These are phyloP conservation scores for Trachurus trachurus DNA, from an alignment of 2,797 vertebrate genomes.

Conservation along the genomic window DNA sequence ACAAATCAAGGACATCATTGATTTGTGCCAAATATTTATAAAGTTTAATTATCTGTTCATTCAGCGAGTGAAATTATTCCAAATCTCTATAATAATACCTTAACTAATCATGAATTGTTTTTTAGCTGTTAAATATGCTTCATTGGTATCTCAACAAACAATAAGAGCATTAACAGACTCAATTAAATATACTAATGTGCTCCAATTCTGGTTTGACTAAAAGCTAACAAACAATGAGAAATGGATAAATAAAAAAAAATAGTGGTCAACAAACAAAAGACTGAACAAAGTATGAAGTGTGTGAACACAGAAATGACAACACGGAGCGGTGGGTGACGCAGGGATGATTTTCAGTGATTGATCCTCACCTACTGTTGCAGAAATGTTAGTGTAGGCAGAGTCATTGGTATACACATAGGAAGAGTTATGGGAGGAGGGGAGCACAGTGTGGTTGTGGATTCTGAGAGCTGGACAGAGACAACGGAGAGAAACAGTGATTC, in stretches of 20 bases:
- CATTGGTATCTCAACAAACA: slow-evolving; percentile 15
- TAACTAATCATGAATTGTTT: slow-evolving; percentile 16
- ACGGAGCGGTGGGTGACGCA: slow-evolving; percentile 54
- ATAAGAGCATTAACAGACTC: background rate
- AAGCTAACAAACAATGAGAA: background rate
- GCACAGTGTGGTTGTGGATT: slow-evolving; percentile 98
- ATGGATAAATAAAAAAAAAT: slow-evolving; percentile 10
- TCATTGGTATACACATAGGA: slow-evolving; percentile 98
- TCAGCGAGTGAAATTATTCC: slow-evolving; percentile 6
- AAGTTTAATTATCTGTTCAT: slow-evolving; percentile 6
- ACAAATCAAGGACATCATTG: slow-evolving; percentile 17
- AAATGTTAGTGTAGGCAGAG: slow-evolving; percentile 99
- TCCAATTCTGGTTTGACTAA: slow-evolving; percentile 1
- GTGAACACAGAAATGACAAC: slow-evolving; percentile 42
- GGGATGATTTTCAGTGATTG: slow-evolving; percentile 49
- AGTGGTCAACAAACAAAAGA: slow-evolving; percentile 7
- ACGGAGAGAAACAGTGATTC: slow-evolving; percentile 82
- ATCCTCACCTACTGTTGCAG: slow-evolving; percentile 98
- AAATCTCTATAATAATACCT: background rate
- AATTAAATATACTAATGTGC: background rate
- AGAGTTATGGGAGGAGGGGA: slow-evolving; percentile 94
- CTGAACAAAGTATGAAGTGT: slow-evolving; percentile 31
- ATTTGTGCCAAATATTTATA: slow-evolving; percentile 13
- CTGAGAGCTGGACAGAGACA: slow-evolving; percentile 91
- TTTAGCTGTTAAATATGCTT: slow-evolving; percentile 10